Evolutionary conservation across 2,888 invertebrate species (phyloP), one percentile per base, ranked within the genome.

Genomic region (Marasmarcha lunaedactyla): DNA sequence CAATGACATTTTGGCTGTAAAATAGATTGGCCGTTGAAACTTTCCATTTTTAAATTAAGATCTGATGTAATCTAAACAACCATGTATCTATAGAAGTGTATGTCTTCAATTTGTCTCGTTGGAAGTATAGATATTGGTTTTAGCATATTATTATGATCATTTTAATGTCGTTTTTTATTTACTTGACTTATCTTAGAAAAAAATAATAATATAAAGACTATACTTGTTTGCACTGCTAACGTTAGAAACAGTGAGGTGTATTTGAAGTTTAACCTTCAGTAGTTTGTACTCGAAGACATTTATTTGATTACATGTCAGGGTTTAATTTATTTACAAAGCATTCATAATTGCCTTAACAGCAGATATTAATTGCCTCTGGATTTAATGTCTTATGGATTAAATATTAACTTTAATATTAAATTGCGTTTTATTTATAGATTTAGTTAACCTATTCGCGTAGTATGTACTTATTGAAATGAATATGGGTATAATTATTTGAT

Each of bases 341-440:
- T 72, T 68, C 68, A 63, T 71, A 67, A 72, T 71, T 74, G 72
- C 72, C 71, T 70, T 73, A 73, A 71, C 65, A 68, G 63, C 70
- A 71, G 63, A 72, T 66, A 66, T 68, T 65, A 69, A 69, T 63
- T 69, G 68, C 73, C 67, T 65, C 64, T 64, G 66, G 55, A 59
- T 72, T 70, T 70, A 71, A 76, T 71, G 70, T 74, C 72, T 73
- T 77, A 74, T 76, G 67, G 66, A 78, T 76, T 76, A 76, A 74
- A 72, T 70, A 71, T 70, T 71, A 71, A 71, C 71, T 74, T 71
- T 73, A 30, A 30, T 30, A 30, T 30, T 30, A 30, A 14, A 33
- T 33, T 36, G 11, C 14, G 14, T 40, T 43, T 43, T 33, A 35
- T 38, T 42, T 34, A n/a, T n/a, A n/a, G n/a, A n/a, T n/a, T n/a